A percentile compares a stretch with the other conserved stretches of the same genome.
Evolutionary conservation across 2,797 vertebrate genomes (phyloP).

Genomic region (Enteromius unitaeniatus): DNA sequence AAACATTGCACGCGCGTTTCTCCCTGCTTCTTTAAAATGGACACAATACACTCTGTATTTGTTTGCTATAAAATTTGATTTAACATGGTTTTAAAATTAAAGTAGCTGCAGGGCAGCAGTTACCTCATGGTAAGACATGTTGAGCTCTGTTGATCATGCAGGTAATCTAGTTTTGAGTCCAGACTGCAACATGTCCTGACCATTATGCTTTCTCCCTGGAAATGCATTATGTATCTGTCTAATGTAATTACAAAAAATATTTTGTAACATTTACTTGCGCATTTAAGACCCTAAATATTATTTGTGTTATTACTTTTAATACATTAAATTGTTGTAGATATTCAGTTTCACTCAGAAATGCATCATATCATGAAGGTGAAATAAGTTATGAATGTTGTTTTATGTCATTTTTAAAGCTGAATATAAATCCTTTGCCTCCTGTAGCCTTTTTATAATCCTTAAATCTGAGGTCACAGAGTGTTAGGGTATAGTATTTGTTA

Average conservation of each 20-base stretch:
- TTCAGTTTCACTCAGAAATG: background rate
- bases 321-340: background rate
- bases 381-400: background rate
- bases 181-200: background rate
- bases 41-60: background rate
- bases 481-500: background rate
- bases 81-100: background rate
- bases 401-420: background rate
- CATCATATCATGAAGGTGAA: background rate
- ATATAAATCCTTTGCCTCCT: background rate
- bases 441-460: slow-evolving; percentile 24
- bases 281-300: background rate
- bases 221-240: background rate
- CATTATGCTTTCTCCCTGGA: background rate
- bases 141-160: background rate
- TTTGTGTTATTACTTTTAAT: background rate
- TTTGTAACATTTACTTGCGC: background rate
- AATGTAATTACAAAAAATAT: background rate
- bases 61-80: background rate
- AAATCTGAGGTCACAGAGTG: slow-evolving; percentile 9
- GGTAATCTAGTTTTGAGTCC: background rate
- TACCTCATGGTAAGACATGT: background rate
- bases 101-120: background rate
- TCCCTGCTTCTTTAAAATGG: background rate
- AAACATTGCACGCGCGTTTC: background rate